Conservation (phyloP, 2,113 vertebrate species). For the Mus pahari region DNA sequence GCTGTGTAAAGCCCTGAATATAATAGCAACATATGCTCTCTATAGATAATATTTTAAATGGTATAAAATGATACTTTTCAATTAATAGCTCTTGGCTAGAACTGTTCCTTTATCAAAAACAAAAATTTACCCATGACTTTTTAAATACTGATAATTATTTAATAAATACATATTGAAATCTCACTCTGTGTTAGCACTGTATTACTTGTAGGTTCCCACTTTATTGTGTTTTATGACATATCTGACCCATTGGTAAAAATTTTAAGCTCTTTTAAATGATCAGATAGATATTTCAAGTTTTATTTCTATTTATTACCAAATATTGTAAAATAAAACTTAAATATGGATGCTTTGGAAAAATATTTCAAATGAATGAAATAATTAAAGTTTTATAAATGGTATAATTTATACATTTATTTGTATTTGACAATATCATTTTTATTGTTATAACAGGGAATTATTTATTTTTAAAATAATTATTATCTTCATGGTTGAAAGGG, state of each 20-base stretch:
- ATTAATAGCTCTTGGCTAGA: neutral
- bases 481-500: neutral
- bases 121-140: neutral
- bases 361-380: conserved; percentile 23
- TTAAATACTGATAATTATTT: neutral
- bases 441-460: conserved; percentile 18
- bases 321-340: conserved; percentile 44
- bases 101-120: conserved; percentile 29
- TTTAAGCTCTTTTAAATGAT: conserved; percentile 32
- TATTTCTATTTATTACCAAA: neutral
- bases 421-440: neutral
- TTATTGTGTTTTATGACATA: conserved; percentile 17
- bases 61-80: conserved; percentile 10
- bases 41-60: conserved; percentile 32
- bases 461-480: conserved; percentile 22
- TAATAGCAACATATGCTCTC: neutral
- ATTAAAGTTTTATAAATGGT: conserved; percentile 23
- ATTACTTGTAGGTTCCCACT: neutral
- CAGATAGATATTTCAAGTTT: neutral
- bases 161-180: conserved; percentile 15
- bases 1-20: conserved; percentile 34
- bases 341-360: neutral
- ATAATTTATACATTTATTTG: neutral
- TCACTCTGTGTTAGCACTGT: neutral
- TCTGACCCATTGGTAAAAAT: neutral